phyloP scores from a whole-genome alignment of 2,797 vertebrate genomes.

The Crenuchus spilurus region DNA sequence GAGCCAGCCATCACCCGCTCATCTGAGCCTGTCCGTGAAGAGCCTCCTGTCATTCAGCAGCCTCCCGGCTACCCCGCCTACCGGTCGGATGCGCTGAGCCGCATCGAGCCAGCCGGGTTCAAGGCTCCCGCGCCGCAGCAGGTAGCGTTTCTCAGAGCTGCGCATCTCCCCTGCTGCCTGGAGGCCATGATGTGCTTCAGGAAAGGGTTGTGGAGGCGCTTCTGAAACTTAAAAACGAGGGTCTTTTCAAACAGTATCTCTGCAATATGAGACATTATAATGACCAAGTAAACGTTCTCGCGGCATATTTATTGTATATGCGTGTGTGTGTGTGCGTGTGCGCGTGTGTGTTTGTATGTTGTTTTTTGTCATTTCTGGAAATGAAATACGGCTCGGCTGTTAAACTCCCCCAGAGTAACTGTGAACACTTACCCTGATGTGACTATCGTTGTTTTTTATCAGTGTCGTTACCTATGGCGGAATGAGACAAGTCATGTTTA shows the following conservation, averaged over 20 bases:
- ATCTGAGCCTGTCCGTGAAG: conserved; percentile 95
- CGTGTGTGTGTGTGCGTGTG: conserved; percentile 61
- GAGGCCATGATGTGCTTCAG: conserved; percentile 83
- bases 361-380: conserved; percentile 60
- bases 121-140: conserved; percentile 89
- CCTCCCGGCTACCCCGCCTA: conserved; percentile 83
- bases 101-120: conserved; percentile 94
- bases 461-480: conserved; percentile 48
- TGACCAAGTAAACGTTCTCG: conserved; percentile 38
- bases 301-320: conserved; percentile 65
- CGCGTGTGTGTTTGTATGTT: conserved; percentile 17
- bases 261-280: conserved; percentile 35
- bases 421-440: conserved; percentile 63
- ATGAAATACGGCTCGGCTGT: conserved; percentile 61
- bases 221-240: conserved; percentile 61
- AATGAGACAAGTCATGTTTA: conserved; percentile 55
- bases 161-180: conserved; percentile 84
- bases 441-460: conserved; percentile 58
- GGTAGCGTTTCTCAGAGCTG: conserved; percentile 89
- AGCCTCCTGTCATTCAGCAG: conserved; percentile 91
- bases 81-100: conserved; percentile 85
- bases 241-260: conserved; percentile 30
- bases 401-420: conserved; percentile 60
- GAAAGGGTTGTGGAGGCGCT: conserved; percentile 82
- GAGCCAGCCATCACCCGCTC: conserved; percentile 97